Evolutionary conservation across 2,113 vertebrate genomes (phyloP), one percentile per base, ranked within the genome.

Genomic region (Perognathus longimembris): DNA sequence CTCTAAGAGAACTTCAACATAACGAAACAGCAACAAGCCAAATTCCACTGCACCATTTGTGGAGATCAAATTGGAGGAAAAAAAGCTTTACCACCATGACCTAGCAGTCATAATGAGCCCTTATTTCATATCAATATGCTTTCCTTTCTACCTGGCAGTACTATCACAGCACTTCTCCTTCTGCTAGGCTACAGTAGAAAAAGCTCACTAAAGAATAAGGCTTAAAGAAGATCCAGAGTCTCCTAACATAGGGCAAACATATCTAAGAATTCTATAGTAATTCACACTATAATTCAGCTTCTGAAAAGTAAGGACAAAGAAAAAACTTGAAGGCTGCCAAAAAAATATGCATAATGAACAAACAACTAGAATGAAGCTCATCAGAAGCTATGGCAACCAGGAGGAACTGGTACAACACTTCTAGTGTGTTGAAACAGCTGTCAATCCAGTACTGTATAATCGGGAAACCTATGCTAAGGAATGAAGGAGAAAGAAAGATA

Each of bases 241-340:
- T 91, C 40, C 30, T n/a, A 75, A n/a, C 15, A 45, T 3, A 42
- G 28, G 21, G 64, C 3, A 50, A 61, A 91, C 84, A 64, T 45
- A 50, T 66, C 83, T 82, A 45, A 81, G 50, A 87, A 86, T 38
- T 57, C 15, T 79, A 75, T 61, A 1, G 14, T 74, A 80, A 90
- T 59, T 59, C 14, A 61, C 36, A n/a, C 45, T 86, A 15, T 75
- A 74, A 75, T 81, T 85, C 61, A 90, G 67, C 26, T 74, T 90
- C 21, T 40, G 21, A 86, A 80, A 86, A 74, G n/a, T 34, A 74
- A n/a, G 38, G 50, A 80, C 71, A 69, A 80, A 82, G 12, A 74
- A 50, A 80, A 24, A 38, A 17, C 21, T 34, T 78, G 64, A 91
- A 84, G 45, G 24, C 17, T 70, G 30, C 14, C 63, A 91, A 50